These are phyloP conservation scores for Menura novaehollandiae DNA, from an alignment of 2,113 vertebrate species.

Conservation along the genomic window DNA sequence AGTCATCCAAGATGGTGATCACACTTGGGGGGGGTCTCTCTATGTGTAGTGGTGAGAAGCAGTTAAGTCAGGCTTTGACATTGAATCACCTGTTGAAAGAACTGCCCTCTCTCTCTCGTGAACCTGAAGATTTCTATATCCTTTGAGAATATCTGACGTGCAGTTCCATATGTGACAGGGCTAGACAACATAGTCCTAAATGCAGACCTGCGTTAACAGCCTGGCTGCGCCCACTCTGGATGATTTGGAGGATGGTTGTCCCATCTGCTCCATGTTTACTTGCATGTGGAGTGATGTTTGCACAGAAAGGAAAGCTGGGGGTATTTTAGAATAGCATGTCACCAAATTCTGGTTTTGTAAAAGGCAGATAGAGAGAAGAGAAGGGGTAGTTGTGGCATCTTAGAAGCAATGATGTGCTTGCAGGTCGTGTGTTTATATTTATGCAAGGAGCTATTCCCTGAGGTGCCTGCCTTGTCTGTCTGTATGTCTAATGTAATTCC, in stretches of 20 bases:
- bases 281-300: background rate
- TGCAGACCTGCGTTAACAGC: background rate
- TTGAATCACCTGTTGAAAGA: background rate
- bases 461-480: slow-evolving; percentile 19
- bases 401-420: background rate
- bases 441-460: background rate
- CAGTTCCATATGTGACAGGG: background rate
- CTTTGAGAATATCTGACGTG: background rate
- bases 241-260: background rate
- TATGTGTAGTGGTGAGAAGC: background rate
- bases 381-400: background rate
- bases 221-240: background rate
- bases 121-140: background rate
- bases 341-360: background rate
- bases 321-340: background rate
- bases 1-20: background rate
- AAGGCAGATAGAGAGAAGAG: background rate
- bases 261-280: background rate
- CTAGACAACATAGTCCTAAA: background rate
- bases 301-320: background rate
- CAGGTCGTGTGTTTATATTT: background rate
- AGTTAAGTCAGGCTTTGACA: background rate
- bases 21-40: background rate
- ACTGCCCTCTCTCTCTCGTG: background rate
- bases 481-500: slow-evolving; percentile 27